Conservation (phyloP, 2,888 invertebrate genomes). For the Choreutis nemorana region DNA sequence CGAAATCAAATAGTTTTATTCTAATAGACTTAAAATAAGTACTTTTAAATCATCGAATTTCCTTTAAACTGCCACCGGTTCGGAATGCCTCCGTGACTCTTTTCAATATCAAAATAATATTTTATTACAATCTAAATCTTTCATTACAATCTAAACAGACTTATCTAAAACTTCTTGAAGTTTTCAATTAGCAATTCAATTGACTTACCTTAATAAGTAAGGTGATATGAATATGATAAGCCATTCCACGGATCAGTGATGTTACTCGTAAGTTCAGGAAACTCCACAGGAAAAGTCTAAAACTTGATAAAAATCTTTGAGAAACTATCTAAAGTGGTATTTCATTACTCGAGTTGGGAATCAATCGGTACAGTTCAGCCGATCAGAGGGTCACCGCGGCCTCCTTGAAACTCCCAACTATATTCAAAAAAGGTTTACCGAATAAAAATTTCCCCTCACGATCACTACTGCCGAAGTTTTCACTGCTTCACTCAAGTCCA, state of each 20-base stretch:
- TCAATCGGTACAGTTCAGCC: conserved; percentile 10
- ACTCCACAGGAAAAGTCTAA: conserved; percentile 6
- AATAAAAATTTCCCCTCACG: conserved; percentile 56
- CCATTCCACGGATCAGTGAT: conserved; percentile 11
- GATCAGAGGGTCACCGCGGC: conserved; percentile 14
- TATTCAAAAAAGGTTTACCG: conserved; percentile 48
- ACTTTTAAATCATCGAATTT: too few relatives aligned
- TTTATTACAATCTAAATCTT: too few relatives aligned
- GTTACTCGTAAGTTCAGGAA: conserved; percentile 6
- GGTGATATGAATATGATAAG: too few relatives aligned
- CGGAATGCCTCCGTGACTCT: too few relatives aligned
- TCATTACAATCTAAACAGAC: too few relatives aligned
- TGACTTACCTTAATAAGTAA: too few relatives aligned
- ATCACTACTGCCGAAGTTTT: conserved; percentile 33
- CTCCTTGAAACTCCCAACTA: conserved; percentile 19
- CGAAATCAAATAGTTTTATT: too few relatives aligned
- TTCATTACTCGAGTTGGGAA: conserved; percentile 1
- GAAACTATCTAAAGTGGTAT: conserved; percentile 1
- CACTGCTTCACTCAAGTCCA: conserved; percentile 22
- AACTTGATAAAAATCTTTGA: conserved; percentile 7
- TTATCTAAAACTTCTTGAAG: too few relatives aligned
- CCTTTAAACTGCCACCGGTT: too few relatives aligned
- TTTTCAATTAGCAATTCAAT: too few relatives aligned
- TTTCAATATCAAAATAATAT: too few relatives aligned
- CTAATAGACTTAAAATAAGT: too few relatives aligned